Conservation (phyloP, 2,113 vertebrate genomes). For the Ciconia boyciana region DNA sequence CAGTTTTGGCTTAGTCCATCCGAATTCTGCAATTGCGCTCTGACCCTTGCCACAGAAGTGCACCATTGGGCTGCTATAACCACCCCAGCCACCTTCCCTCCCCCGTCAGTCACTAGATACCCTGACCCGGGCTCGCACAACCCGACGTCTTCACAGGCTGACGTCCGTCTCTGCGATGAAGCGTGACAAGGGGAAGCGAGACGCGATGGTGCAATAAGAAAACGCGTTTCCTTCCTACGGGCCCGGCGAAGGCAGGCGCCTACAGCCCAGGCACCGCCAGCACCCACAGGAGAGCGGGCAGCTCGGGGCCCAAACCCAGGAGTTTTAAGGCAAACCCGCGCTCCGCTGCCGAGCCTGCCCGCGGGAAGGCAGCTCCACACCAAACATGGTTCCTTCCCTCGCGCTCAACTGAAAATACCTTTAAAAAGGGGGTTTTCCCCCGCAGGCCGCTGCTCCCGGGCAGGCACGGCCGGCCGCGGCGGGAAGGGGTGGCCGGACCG, state of each 20-base stretch:
- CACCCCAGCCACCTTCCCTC: background rate
- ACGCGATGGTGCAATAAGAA: background rate
- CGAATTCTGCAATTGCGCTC: background rate
- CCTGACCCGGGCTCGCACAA: background rate
- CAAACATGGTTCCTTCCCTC: background rate
- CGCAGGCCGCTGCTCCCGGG: background rate
- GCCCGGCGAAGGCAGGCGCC: background rate
- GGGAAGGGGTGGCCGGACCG: background rate
- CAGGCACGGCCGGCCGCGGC: background rate
- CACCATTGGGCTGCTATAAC: fast-evolving
- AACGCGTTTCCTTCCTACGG: background rate
- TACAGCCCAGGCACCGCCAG: background rate
- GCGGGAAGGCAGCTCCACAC: background rate
- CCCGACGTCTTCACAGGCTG: background rate
- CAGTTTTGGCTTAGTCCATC: background rate
- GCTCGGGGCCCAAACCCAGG: background rate
- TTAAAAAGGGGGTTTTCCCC: background rate
- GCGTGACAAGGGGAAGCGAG: too few species aligned
- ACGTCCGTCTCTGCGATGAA: background rate
- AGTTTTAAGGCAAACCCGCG: too few species aligned
- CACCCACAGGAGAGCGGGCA: background rate
- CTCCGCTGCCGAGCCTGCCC: background rate
- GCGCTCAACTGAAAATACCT: background rate
- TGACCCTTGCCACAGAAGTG: too few species aligned
- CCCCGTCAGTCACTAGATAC: background rate